phyloP scores from a whole-genome alignment of 2,888 invertebrate species.

The Apamea crenata region DNA sequence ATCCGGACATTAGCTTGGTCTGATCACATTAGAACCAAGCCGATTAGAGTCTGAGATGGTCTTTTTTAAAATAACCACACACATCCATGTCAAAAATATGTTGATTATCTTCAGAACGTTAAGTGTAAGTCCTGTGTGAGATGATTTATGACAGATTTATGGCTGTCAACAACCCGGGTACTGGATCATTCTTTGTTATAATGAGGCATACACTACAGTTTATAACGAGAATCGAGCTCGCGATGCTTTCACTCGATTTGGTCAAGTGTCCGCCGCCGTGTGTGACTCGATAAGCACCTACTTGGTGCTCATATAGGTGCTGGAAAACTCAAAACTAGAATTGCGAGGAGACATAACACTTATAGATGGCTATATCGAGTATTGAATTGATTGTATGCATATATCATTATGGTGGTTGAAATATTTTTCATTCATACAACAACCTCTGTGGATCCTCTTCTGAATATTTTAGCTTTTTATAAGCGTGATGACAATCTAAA shows the following conservation, averaged over 20 bases:
- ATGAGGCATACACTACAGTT: background rate
- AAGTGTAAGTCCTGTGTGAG: background rate
- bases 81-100: background rate
- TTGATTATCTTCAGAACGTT: background rate
- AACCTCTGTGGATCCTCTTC: background rate
- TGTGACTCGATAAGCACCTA: conserved; percentile 8
- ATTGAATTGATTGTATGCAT: background rate
- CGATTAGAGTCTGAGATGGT: no score
- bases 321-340: background rate
- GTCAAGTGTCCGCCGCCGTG: background rate
- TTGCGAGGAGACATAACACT: background rate
- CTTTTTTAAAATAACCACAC: background rate
- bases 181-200: background rate
- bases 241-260: conserved; percentile 11
- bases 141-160: background rate
- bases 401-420: background rate
- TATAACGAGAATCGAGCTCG: background rate
- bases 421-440: background rate
- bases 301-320: conserved; percentile 13
- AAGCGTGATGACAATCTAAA: background rate
- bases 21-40: no score
- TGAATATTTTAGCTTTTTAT: background rate
- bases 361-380: background rate
- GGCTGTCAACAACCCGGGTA: background rate
- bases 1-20: background rate